Base-by-base conservation (phyloP, 2,797 vertebrate species). In the Lateolabrax maculatus region DNA sequence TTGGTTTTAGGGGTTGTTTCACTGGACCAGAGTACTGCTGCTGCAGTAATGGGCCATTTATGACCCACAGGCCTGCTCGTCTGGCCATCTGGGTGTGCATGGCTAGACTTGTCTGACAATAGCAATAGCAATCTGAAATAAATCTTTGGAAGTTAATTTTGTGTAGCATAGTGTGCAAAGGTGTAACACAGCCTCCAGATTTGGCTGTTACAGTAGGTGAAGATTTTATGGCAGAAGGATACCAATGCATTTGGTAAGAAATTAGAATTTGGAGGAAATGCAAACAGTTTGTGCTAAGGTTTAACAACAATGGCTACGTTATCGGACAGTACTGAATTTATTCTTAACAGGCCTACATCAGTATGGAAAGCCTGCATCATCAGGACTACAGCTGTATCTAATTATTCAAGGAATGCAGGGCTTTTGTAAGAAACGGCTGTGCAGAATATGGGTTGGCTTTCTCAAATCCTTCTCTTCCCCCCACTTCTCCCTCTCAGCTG, bases 391-490 rank as follows among this genome's bases (percentile, higher is more conserved):
- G 90, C 94, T 95, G 94, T 83, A 75, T 93, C 84, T 92, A 71
- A 93, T 95, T 95, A 95, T 87, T 91, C 57, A 43, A 89, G 90
- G 93, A 94, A 95, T 95, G 92, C 74, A 70, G 87, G 68, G 77
- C 76, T 90, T 77, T 92, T 84, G 84, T 86, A 71, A 80, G 80
- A 84, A 83, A 87, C 79, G 46, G 31, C 81, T 79, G 75, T 57
- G 87, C 73, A 75, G 79, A 92, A 75, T 85, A 75, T 88, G 80
- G 60, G 76, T 83, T 44, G 81, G 63, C 84, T 91, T 70, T 85
- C 83, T 87, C 60, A 84, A 89, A 85, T 80, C 73, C 69, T 73
- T 84, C 71, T 73, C 64, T 1, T 86, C 69, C 79, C 81, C 44
- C 83, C n/a, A 71, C 31, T 68, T 4, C 37, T 3, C 65, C 94